These are phyloP conservation scores for Spea bombifrons DNA, from an alignment of 2,113 vertebrate genomes.

Conservation along the genomic window DNA sequence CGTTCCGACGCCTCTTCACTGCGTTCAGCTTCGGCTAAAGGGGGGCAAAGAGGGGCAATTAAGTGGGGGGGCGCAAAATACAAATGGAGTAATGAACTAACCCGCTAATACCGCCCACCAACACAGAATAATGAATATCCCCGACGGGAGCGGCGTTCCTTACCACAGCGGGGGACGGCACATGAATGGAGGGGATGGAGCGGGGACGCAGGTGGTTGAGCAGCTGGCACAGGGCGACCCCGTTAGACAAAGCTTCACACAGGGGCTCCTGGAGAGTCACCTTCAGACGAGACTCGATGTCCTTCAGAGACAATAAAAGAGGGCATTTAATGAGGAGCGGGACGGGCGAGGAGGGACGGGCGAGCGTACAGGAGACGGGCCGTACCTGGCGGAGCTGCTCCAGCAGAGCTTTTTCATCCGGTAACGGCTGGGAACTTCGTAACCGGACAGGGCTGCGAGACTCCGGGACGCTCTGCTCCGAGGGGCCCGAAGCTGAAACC, in stretches of 20 bases:
- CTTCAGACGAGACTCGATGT: conserved; percentile 72
- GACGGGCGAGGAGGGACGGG: background rate
- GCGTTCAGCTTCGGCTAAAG: conserved; percentile 81
- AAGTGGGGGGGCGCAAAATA: background rate
- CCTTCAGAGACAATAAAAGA: background rate
- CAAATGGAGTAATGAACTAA: background rate
- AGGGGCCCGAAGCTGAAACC: background rate
- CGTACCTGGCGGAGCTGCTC: conserved; percentile 75
- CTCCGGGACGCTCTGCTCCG: background rate
- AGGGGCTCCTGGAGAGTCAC: conserved; percentile 71
- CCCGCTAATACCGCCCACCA: background rate
- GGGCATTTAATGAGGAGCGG: no score
- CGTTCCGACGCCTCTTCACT: conserved; percentile 78
- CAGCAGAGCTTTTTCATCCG: conserved; percentile 67
- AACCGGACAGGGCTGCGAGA: conserved; percentile 25
- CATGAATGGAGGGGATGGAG: conserved; percentile 78
- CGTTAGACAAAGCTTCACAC: conserved; percentile 72
- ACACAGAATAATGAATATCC: no score
- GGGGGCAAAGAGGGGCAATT: background rate
- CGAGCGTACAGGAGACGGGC: background rate
- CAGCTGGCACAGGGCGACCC: conserved; percentile 82
- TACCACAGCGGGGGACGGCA: conserved; percentile 88
- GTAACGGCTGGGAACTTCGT: conserved; percentile 35
- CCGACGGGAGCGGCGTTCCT: conserved; percentile 47
- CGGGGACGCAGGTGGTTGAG: conserved; percentile 78